Base-by-base conservation (phyloP, 2,888 invertebrate species). In the Ariolimax columbianus region DNA sequence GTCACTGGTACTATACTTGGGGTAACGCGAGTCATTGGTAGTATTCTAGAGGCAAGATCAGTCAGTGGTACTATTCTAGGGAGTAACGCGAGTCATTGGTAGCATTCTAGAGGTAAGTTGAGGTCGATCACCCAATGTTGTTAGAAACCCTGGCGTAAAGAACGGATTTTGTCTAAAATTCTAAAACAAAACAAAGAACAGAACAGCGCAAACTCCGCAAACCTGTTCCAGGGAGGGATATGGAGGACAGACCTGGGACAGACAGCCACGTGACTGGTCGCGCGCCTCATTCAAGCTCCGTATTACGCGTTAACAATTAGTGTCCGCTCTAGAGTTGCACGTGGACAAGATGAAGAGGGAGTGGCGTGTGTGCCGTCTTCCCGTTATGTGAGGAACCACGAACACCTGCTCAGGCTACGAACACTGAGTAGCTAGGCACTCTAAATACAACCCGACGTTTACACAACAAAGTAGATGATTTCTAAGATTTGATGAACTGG, bases 221-320 rank as follows among this genome's bases (percentile, higher is more conserved):
- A 4, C 78, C 77, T 7, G 7, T 19, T 23, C 55, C 36, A 23
- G 19, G 26, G 78, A 63, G 40, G 17, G 47, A 63, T 63, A 63
- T 72, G 72, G 26, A 51, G 81, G 72, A 55, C 33, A 38, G 72
- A 26, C 73, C 38, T 33, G n/a, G 38, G 38, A 30, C 55, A 43
- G 81, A 38, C 17, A 36, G 72, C 3, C 70, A 72, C 72, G 81
- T 82, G 81, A 55, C 81, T 33, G 81, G 73, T 38, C 47, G 68
- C 43, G 36, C 51, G 73, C 81, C 38, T 72, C 26, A 72, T 72
- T 38, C n/a, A 70, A 47, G 19, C 55, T 38, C 36, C 9, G 81
- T 70, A 59, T 72, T 43, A 47, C 70, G 51, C 72, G 38, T 38
- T 17, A 47, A 73, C 81, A 82, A 82, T 82, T 82, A 72, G 72